A percentile compares a stretch with the other conserved stretches of the same genome.
Evolutionary conservation across 2,113 vertebrate genomes (phyloP).

Genomic region (Bolborhynchus lineola): DNA sequence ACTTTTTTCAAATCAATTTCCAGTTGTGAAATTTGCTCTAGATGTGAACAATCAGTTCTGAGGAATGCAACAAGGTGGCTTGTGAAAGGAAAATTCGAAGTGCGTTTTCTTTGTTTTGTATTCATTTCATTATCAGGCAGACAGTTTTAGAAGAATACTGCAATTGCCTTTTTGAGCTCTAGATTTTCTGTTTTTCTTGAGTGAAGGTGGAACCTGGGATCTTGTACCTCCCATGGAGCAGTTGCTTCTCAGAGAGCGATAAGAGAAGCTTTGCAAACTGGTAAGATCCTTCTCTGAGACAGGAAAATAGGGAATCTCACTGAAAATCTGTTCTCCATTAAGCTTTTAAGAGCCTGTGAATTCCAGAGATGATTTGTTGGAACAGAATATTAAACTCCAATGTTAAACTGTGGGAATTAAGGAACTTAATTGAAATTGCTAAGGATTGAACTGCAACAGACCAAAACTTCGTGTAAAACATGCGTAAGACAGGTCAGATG

Average conservation of each 20-base stretch:
- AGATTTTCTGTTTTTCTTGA: not conserved
- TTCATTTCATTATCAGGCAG: not conserved
- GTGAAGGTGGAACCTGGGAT: not conserved
- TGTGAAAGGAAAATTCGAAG: not conserved
- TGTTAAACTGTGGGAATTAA: not conserved
- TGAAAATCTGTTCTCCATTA: slow-evolving; percentile 36
- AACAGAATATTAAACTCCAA: not conserved
- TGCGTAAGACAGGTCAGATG: not conserved
- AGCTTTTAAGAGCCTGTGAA: not conserved
- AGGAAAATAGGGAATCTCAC: not conserved
- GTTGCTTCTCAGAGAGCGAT: not conserved
- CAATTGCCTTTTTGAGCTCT: not conserved
- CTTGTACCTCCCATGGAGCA: not conserved
- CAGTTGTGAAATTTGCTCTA: not conserved
- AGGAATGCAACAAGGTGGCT: not conserved
- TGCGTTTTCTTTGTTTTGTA: not conserved
- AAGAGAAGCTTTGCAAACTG: not conserved
- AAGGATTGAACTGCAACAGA: not conserved
- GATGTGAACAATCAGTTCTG: not conserved
- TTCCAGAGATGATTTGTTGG: not conserved
- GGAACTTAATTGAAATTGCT: not conserved
- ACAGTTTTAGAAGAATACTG: not conserved
- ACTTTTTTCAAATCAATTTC: not conserved
- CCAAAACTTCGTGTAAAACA: not conserved
- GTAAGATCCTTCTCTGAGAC: not conserved